Percentiles rank a stretch among this genome's conserved stretches.
Conservation (phyloP, 2,888 invertebrate species). For the Heliconius hortense region DNA sequence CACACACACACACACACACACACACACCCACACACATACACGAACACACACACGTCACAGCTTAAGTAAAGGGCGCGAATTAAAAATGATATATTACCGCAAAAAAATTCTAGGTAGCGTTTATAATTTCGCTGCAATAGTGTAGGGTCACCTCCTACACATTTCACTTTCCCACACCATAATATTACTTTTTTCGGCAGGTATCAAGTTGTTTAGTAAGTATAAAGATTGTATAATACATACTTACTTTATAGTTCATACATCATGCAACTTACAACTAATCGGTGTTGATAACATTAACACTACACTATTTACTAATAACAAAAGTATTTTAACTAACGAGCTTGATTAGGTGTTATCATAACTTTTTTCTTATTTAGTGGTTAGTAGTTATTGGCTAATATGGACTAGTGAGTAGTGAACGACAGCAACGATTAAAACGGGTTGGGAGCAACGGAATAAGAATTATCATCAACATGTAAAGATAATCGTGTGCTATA, state of each 20-base stretch:
- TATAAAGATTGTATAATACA: not conserved
- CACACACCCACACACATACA: no score
- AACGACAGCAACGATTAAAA: not conserved
- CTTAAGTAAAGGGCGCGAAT: no score
- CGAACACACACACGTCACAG: no score
- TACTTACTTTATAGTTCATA: not conserved
- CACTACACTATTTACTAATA: not conserved
- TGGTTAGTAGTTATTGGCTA: not conserved
- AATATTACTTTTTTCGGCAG: no score
- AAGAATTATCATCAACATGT: not conserved
- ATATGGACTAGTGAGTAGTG: not conserved
- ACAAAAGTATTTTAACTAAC: conserved; percentile 3
- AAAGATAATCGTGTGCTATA: no score
- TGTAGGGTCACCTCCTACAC: no score
- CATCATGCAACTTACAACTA: not conserved
- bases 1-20: no score
- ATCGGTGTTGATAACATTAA: not conserved
- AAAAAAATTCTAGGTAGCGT: no score
- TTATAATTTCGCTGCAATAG: no score
- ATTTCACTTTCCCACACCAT: not conserved
- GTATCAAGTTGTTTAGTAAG: not conserved
- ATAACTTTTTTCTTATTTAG: not conserved
- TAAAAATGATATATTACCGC: no score
- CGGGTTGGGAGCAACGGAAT: not conserved
- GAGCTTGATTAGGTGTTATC: not conserved